Evolutionary conservation across 2,797 vertebrate species (phyloP).

Genomic region (Sternotherus odoratus): DNA sequence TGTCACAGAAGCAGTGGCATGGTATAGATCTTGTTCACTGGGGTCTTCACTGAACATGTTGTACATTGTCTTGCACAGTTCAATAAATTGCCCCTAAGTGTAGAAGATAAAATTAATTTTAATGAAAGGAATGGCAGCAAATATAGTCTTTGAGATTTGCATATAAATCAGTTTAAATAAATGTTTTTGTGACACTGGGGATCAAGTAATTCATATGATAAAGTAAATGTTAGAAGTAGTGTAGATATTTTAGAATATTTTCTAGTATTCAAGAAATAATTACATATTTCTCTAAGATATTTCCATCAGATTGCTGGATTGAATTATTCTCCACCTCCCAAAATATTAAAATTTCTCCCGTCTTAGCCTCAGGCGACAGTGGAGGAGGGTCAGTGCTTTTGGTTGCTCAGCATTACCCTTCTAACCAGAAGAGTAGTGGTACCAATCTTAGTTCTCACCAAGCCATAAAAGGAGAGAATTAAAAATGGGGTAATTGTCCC

Average conservation of each 20-base stretch:
- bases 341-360: accelerated
- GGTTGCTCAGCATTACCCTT: neutral
- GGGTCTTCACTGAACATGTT: slow-evolving; percentile 98
- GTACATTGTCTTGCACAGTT: slow-evolving; percentile 97
- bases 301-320: neutral
- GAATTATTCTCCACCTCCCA: neutral
- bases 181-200: neutral
- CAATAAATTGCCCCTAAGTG: slow-evolving; percentile 94
- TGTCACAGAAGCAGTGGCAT: slow-evolving; percentile 95
- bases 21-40: slow-evolving; percentile 95
- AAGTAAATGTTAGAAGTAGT: neutral
- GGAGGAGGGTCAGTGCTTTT: neutral
- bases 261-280: neutral
- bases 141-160: neutral
- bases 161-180: neutral
- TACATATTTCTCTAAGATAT: neutral
- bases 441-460: neutral
- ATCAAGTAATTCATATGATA: neutral
- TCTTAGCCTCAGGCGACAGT: slow-evolving; percentile 33
- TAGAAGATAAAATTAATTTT: neutral
- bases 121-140: neutral
- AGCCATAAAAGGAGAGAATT: neutral
- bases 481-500: neutral
- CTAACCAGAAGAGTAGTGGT: neutral
- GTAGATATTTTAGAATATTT: neutral